Base-by-base conservation (phyloP, 2,888 invertebrate species). In the Eulithis prunata region DNA sequence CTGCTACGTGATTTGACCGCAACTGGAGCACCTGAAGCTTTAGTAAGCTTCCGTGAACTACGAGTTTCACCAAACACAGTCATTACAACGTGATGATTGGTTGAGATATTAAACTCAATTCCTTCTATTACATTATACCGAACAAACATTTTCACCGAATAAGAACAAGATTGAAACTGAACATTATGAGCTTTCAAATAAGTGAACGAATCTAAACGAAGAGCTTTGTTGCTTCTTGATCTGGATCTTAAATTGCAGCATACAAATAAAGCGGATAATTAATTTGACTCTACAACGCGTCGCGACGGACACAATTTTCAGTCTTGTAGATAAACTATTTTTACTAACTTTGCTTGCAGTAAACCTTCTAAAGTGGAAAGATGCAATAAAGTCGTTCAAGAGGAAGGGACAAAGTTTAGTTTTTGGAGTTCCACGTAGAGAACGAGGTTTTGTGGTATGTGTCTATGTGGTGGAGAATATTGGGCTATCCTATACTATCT, bases 1-100 rank as follows among this genome's bases (percentile, higher is more conserved):
- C 38, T 49, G 52, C 13, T 63, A 64, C 56, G 60, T 54, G 63
- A 64, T 43, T 57, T 49, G 54, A 67, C 63, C 60, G 47, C 56
- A 67, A 61, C 57, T 60, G 53, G 57, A 61, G 38, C 59, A 45
- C 49, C 58, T 14, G 47, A 10, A 53, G 28, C 43, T 45, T 59
- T 51, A 46, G 32, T 54, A 49, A 60, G 53, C 53, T 53, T 60
- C 12, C 32, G 13, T 10, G 38, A 8, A n/a, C 11, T 32, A 41
- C 21, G 12, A 41, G 11, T 47, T 59, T 5, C 8, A 43, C 8
- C 21, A 28, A 14, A 43, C n/a, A 14, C 36, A 53, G 45, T 51
- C 43, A 58, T 12, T 47, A 46, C 7, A 57, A 47, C 57, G 57
- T 57, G 46, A 57, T 32, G 32, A 57, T 47, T 47, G 36, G 13